Percentiles rank a stretch among this genome's conserved stretches.
Evolutionary conservation across 2,797 vertebrate species (phyloP).

Genomic region (Hephaestus fuliginosus): DNA sequence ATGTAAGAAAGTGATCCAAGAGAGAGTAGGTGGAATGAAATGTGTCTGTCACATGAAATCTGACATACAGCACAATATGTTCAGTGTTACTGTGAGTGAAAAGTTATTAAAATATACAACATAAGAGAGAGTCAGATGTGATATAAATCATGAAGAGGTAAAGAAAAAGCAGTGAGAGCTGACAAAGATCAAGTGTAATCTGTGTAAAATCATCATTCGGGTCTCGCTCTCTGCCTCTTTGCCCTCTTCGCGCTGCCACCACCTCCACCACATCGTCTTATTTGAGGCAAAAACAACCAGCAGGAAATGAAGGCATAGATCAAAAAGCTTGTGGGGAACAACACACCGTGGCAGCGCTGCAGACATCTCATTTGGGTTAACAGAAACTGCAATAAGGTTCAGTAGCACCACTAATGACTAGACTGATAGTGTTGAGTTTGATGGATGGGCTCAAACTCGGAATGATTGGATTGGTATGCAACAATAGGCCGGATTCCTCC

Average conservation of each 20-base stretch:
- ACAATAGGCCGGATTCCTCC: slow-evolving; percentile 48
- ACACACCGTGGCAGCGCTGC: slow-evolving; percentile 23
- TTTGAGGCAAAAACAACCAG: slow-evolving; percentile 41
- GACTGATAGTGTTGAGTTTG: slow-evolving; percentile 73
- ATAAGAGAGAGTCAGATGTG: no score
- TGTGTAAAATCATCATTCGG: not conserved
- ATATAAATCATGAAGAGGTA: not conserved
- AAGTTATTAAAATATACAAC: not conserved
- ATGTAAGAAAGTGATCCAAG: slow-evolving; percentile 3
- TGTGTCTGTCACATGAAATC: not conserved
- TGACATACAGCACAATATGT: not conserved
- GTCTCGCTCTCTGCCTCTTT: not conserved
- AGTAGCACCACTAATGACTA: slow-evolving; percentile 72
- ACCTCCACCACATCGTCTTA: slow-evolving; percentile 14
- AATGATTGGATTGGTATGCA: slow-evolving; percentile 57
- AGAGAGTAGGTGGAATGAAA: not conserved
- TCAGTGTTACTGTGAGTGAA: not conserved
- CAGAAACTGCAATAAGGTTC: slow-evolving; percentile 71
- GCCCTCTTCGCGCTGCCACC: not conserved
- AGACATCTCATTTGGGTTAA: slow-evolving; percentile 76
- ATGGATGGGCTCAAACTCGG: slow-evolving; percentile 64
- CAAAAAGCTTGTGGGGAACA: slow-evolving; percentile 43
- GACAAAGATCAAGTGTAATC: not conserved
- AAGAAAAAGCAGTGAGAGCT: not conserved
- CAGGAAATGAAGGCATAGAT: slow-evolving; percentile 69